Evolutionary conservation across 2,113 vertebrate genomes (phyloP), one percentile per base, ranked within the genome.

Genomic region (Girardinichthys multiradiatus): DNA sequence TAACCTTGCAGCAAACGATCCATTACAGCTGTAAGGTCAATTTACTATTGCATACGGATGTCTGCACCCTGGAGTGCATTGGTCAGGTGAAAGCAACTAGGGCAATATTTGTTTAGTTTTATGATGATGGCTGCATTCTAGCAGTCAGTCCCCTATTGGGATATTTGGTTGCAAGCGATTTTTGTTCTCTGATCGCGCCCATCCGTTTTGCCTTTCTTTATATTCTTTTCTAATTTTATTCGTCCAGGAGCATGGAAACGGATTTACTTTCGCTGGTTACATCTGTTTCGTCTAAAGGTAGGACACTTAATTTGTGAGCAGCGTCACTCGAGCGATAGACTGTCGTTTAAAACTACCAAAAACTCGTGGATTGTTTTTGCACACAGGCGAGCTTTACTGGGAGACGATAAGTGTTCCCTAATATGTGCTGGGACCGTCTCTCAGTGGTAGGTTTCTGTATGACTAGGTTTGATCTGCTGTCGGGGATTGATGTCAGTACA

Each of bases 41-140:
- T 62, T 10, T 64, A 70, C 26, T 73, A 24, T 21, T 71, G 58
- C 57, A 67, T 74, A 72, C 48, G 70, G 51, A 70, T 42, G 37
- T 11, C 42, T 64, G 73, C 27, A 64, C 73, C 29, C 76, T 28
- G 79, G 72, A 62, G 80, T 68, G 76, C 73, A 77, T 68, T 64
- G 74, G 60, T 74, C 77, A 83, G 88, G 81, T 82, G 84, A 78
- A 83, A 39, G 67, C 60, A 90, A 87, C 76, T 85, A 72, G 88
- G 81, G 81, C 86, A 89, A 74, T 76, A 84, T 81, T 76, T 70
- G 12, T 88, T 77, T 87, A 87, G 82, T 89, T 92, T 86, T 65
- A 72, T 74, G 73, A 78, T 77, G 82, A 87, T 66, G 78, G 57
- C 86, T 85, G 90, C 87, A 88, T 84, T 72, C 79, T 29, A 29